A percentile compares a stretch with the other conserved stretches of the same genome.
phyloP scores from a whole-genome alignment of 2,113 vertebrate species.

The Globicephala melas region DNA sequence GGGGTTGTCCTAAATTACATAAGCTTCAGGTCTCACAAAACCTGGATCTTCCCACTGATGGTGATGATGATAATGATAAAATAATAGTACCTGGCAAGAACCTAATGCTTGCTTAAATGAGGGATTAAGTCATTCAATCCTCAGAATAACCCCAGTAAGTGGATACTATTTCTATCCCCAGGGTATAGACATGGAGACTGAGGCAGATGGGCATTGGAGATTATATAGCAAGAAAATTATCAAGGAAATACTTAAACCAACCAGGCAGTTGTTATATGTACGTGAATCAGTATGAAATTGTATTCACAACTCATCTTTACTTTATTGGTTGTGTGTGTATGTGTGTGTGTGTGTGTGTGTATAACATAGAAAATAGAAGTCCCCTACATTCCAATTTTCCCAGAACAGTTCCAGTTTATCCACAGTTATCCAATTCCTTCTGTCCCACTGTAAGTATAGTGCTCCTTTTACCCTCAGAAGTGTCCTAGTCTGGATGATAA shows the following conservation, averaged over 20 bases:
- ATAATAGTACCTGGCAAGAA: neutral
- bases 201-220: accelerated
- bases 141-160: neutral
- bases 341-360: neutral
- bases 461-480: neutral
- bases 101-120: neutral
- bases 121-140: neutral
- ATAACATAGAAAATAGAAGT: neutral
- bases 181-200: neutral
- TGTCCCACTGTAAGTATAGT: accelerated
- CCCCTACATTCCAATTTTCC: accelerated
- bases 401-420: accelerated
- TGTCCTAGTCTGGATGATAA: accelerated
- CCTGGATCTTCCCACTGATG: neutral
- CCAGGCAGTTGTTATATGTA: too few relatives aligned
- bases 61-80: neutral
- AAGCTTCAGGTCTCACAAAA: neutral
- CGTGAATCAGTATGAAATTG: neutral
- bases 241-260: neutral
- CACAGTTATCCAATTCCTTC: accelerated
- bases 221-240: neutral
- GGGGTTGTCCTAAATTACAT: neutral
- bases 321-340: neutral
- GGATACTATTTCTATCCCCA: accelerated
- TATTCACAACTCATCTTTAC: neutral